Percentiles rank a stretch among this genome's conserved stretches.
Evolutionary conservation across 1,140 invertebrate species (phyloP).

Genomic region (Scylla paramamosain): DNA sequence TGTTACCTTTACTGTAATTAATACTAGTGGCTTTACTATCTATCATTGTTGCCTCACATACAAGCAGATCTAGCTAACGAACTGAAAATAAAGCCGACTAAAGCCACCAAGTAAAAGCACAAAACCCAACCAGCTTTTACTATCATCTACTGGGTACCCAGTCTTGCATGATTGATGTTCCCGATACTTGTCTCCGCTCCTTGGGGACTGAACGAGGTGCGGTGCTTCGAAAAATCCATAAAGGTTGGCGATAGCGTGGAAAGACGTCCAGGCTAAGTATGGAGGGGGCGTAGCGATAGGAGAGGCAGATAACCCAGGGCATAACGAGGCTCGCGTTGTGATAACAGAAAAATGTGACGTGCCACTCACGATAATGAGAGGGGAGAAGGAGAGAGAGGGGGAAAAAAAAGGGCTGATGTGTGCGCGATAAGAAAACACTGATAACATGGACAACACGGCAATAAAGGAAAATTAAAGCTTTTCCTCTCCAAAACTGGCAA

Average conservation of each 20-base stretch:
- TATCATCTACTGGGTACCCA: too few species aligned
- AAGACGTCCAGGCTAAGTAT: too few species aligned
- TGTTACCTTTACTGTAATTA: not conserved
- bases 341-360: constrained; percentile 5
- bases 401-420: not conserved
- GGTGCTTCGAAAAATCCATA: too few species aligned
- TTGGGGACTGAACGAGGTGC: too few species aligned
- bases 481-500: not conserved
- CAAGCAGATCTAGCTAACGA: too few species aligned
- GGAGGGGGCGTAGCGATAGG: not conserved
- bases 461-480: not conserved
- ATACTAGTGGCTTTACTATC: not conserved
- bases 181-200: too few species aligned
- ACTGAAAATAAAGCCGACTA: too few species aligned
- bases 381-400: not conserved
- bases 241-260: too few species aligned
- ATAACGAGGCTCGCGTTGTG: not conserved
- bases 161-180: too few species aligned
- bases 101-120: too few species aligned
- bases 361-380: not conserved
- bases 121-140: too few species aligned
- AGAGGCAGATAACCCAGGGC: not conserved
- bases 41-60: too few species aligned
- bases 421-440: not conserved
- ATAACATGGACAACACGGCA: not conserved